Evolutionary conservation across 2,797 vertebrate genomes (phyloP).

Genomic region (Erithacus rubecula): DNA sequence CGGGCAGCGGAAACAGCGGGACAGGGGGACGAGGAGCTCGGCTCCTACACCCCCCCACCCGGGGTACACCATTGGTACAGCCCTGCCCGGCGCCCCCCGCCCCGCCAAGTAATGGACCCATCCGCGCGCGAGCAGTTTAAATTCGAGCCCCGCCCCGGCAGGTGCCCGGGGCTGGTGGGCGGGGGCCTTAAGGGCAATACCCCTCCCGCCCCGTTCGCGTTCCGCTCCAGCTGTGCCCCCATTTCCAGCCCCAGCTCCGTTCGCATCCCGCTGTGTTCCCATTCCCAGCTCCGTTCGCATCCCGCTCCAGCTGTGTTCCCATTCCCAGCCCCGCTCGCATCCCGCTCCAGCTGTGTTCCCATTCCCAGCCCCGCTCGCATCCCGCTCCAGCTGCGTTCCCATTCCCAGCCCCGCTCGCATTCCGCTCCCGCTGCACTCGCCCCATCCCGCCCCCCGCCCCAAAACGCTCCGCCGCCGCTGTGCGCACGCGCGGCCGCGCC

Average conservation of each 20-base stretch:
- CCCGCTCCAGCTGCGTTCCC: neutral
- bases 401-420: neutral
- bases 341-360: neutral
- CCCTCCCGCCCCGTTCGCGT: accelerated
- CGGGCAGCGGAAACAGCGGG: neutral
- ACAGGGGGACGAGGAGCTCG: accelerated
- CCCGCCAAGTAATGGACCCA: neutral
- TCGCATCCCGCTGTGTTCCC: neutral
- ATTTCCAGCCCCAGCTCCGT: accelerated
- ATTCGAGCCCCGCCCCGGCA: neutral
- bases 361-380: accelerated
- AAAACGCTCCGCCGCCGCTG: neutral
- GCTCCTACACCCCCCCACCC: accelerated
- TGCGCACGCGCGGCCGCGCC: neutral
- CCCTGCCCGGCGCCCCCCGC: neutral
- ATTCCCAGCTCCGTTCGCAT: accelerated
- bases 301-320: too few species aligned
- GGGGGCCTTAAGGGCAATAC: accelerated
- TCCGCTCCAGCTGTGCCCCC: neutral
- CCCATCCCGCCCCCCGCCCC: too few species aligned
- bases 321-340: accelerated
- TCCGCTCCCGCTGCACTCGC: too few species aligned
- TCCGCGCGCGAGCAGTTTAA: neutral
- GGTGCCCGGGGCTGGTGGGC: accelerated
- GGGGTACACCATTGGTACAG: neutral